A percentile compares a stretch with the other conserved stretches of the same genome.
Evolutionary conservation across 2,113 vertebrate genomes (phyloP).

Genomic region (Carassius carassius): DNA sequence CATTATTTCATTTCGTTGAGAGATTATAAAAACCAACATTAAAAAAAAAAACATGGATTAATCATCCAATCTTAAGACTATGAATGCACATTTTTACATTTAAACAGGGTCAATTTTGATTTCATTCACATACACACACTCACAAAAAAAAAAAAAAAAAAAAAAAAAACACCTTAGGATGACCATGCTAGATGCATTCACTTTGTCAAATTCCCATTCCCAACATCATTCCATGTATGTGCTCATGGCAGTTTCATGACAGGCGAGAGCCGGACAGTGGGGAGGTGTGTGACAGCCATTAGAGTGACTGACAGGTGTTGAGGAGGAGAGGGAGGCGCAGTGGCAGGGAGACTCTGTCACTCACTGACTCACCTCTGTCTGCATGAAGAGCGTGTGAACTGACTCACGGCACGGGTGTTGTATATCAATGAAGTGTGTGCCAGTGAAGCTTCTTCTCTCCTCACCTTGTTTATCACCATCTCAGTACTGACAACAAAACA

Average conservation of each 20-base stretch:
- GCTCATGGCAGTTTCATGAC: slow-evolving; percentile 40
- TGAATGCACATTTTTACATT: background rate
- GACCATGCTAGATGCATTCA: background rate
- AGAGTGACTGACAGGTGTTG: slow-evolving; percentile 36
- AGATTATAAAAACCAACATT: background rate
- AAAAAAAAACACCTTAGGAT: background rate
- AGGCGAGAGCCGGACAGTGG: slow-evolving; percentile 19
- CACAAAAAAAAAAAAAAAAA: background rate
- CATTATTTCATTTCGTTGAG: background rate
- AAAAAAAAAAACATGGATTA: background rate
- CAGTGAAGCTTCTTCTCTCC: background rate
- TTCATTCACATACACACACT: background rate
- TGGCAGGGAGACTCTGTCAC: background rate
- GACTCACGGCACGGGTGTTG: background rate
- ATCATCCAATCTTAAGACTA: background rate
- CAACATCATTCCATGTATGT: background rate
- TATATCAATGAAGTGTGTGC: slow-evolving; percentile 4
- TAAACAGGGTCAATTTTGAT: background rate
- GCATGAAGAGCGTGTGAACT: background rate
- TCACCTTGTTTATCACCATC: background rate
- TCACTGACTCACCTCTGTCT: slow-evolving; percentile 34
- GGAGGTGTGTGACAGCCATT: slow-evolving; percentile 23
- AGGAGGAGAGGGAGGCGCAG: background rate
- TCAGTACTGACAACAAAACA: slow-evolving; percentile 5
- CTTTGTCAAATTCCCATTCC: slow-evolving; percentile 11